Evolutionary conservation across 1,140 invertebrate species (phyloP).

Genomic region (Caenorhabditis latens): DNA sequence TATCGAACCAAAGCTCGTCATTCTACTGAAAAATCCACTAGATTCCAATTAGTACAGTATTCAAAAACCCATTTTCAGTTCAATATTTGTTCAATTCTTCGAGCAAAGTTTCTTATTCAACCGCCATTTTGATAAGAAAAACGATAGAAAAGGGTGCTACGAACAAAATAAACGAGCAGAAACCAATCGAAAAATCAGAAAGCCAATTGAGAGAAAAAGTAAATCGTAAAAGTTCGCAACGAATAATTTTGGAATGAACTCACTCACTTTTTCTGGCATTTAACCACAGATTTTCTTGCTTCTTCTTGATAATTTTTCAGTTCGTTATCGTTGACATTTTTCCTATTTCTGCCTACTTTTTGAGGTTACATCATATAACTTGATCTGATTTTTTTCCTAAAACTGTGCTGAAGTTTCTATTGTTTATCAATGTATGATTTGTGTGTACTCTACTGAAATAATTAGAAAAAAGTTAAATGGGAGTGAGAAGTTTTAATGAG

Average conservation of each 20-base stretch:
- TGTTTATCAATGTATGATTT: conserved; percentile 48
- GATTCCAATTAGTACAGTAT: neutral
- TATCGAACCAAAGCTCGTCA: too few species aligned
- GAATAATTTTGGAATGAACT: conserved; percentile 2
- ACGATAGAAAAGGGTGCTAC: conserved; percentile 7
- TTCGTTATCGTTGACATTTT: conserved; percentile 50
- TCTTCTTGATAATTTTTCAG: conserved; percentile 21
- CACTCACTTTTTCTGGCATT: neutral
- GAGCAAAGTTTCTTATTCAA: neutral
- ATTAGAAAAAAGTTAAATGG: neutral
- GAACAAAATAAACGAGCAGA: conserved; percentile 40
- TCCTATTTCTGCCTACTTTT: neutral
- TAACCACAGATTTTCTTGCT: neutral
- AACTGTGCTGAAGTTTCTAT: conserved; percentile 17
- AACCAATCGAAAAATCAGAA: conserved; percentile 35
- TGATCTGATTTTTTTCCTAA: conserved; percentile 38
- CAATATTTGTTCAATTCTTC: conserved; percentile 21
- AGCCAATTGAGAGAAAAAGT: neutral
- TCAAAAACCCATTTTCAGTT: neutral
- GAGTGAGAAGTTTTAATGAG: neutral
- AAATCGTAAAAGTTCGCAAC: conserved; percentile 41
- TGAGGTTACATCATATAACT: conserved; percentile 48
- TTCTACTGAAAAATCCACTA: neutral
- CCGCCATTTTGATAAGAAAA: conserved; percentile 23
- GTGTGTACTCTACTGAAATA: conserved; percentile 13